Evolutionary conservation across 2,113 vertebrate genomes (phyloP).

Genomic region (Muntiacus muntjak): DNA sequence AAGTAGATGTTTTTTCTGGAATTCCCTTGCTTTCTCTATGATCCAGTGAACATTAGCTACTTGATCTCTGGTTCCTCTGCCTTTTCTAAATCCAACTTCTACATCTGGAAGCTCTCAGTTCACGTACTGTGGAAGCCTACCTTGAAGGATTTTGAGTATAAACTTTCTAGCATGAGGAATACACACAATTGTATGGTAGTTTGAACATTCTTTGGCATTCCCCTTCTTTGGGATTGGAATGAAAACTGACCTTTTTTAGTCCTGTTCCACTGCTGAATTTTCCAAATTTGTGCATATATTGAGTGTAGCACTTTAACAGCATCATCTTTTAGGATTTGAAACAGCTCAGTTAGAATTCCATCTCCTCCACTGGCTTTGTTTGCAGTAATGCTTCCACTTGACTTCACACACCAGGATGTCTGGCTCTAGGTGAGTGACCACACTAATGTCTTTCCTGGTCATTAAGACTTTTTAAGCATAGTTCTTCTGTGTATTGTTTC

Average conservation of each 20-base stretch:
- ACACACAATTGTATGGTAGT: background rate
- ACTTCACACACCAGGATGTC: background rate
- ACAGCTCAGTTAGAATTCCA: background rate
- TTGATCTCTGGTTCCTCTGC: background rate
- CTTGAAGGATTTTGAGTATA: background rate
- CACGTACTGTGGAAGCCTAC: fast-evolving
- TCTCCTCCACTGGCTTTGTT: background rate
- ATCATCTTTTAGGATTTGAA: background rate
- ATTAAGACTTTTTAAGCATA: background rate
- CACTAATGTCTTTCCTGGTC: background rate
- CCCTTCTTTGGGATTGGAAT: background rate
- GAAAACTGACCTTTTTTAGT: background rate
- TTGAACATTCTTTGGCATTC: background rate
- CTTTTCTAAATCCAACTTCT: background rate
- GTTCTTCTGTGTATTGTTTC: background rate
- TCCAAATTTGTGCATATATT: background rate
- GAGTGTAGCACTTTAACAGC: background rate
- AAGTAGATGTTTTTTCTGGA: background rate
- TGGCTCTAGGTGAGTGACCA: background rate
- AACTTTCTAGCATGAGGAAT: background rate
- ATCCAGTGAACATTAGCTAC: background rate
- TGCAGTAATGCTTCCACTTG: background rate
- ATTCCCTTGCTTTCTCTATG: background rate
- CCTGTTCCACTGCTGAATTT: background rate
- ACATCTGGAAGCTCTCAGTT: background rate